A percentile compares a stretch with the other conserved stretches of the same genome.
Conservation (phyloP, 2,797 vertebrate genomes). For the Neomorphus geoffroyi region DNA sequence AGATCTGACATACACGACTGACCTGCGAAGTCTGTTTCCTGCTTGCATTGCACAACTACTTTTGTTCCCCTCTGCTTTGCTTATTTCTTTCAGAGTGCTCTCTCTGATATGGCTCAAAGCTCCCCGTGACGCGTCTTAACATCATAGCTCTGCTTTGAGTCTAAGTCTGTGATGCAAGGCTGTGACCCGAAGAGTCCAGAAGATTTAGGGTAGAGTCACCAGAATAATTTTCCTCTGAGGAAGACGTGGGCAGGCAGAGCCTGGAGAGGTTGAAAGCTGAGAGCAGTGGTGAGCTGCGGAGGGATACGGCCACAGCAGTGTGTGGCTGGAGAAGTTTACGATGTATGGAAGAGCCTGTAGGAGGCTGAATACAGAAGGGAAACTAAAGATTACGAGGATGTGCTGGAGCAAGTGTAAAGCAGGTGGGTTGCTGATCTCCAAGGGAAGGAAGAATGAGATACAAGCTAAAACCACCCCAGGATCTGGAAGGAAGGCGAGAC, state of each 20-base stretch:
- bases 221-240: background rate
- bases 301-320: background rate
- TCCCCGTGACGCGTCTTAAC: background rate
- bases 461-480: background rate
- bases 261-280: background rate
- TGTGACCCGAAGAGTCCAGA: background rate
- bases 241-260: background rate
- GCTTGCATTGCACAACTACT: background rate
- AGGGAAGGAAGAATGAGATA: background rate
- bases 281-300: background rate
- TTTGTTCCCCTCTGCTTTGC: background rate
- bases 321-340: background rate
- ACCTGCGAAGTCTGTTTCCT: background rate
- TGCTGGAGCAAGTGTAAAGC: background rate
- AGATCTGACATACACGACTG: background rate
- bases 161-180: background rate
- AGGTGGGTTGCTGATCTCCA: background rate
- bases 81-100: background rate
- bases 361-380: background rate
- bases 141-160: background rate
- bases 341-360: background rate
- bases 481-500: background rate
- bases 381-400: background rate
- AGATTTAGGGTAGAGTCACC: background rate
- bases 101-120: background rate